Base-by-base conservation (phyloP, 1,140 invertebrate genomes). In the Drosophila varians region DNA sequence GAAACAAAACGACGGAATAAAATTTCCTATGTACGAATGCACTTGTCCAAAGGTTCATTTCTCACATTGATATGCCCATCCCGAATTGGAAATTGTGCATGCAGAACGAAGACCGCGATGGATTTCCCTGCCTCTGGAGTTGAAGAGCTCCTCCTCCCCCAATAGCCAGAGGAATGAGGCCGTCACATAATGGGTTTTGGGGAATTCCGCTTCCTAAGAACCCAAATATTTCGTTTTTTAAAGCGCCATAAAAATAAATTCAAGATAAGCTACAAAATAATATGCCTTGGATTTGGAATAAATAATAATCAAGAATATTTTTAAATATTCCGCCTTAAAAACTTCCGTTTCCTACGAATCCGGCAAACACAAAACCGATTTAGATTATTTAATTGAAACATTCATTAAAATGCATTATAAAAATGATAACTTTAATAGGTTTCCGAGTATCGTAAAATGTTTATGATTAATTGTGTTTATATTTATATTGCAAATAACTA, bases 1-100 rank as follows among this genome's bases (percentile, higher is more conserved):
- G 38, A 28, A 76, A 69, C 54, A 69, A 74, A 42, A 9, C 61
- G 46, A 12, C 36, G 62, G 47, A 65, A 60, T 66, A 72, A 87
- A 83, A 87, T 87, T 87, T 82, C 82, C 80, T 77, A 87, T 86
- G 77, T 80, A 77, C 62, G 47, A 74, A 80, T 87, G 82, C 82
- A 87, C 82, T 87, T 87, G 82, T 80, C 82, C 74, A 87, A 77
- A 86, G 82, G 82, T 87, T 71, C 62, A 53, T 38, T 46, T 64
- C 73, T 77, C 36, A 43, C 43, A 38, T 18, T 43, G 38, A 60
- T 26, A 51, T 48, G 47, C 65, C 43, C 49, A 75, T 56, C 72
- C 72, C 62, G 55, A 46, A 36, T 38, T 46, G 45, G 48, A 38
- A 71, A 77, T 74, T 74, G 74, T 74, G 74, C 58, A 83, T 77